Evolutionary conservation across 2,797 vertebrate genomes (phyloP), one percentile per base, ranked within the genome.

Genomic region (Enteromius trimaculatus): DNA sequence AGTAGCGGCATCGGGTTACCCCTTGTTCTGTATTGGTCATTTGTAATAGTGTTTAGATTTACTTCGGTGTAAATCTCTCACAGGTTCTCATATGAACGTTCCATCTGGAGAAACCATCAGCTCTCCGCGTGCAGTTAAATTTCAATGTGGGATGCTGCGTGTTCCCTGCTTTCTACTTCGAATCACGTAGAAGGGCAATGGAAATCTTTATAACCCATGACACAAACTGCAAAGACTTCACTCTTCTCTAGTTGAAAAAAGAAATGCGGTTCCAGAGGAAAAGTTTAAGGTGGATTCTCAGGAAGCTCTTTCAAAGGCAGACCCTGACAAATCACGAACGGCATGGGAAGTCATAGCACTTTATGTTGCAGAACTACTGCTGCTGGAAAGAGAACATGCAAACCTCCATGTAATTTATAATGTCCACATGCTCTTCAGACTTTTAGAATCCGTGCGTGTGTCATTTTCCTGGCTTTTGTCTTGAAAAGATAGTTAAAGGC

Each of bases 91-190:
- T 49, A 84, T 84, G 83, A 81, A 37, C 14, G 75, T 34, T 37
- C 62, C 51, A 81, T 81, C 89, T 92, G 90, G 85, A 89, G 84
- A 92, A 90, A 75, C 68, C 62, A 85, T 88, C 74, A 85, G 76
- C 86, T 79, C 78, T 80, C 80, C n/a, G 64, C 31, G 62, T 81
- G 80, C 79, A 49, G 77, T 80, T 89, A 82, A 88, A 88, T 88
- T 89, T 79, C 81, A 80, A 80, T 65, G 78, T 64, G 60, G 83
- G 80, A 80, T 86, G 80, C 82, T 34, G 42, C 69, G 65, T 84
- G 77, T 87, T 88, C 78, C 68, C 68, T 76, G 21, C 84, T 69
- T 75, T 89, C 86, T 83, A 83, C 44, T 21, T 84, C 88, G 0
- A 53, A 80, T 84, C 85, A 47, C 69, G 77, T 79, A 77, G 44